These are phyloP conservation scores for Andinoacara biseriatus DNA, from an alignment of 2,113 vertebrate genomes.

Conservation along the genomic window DNA sequence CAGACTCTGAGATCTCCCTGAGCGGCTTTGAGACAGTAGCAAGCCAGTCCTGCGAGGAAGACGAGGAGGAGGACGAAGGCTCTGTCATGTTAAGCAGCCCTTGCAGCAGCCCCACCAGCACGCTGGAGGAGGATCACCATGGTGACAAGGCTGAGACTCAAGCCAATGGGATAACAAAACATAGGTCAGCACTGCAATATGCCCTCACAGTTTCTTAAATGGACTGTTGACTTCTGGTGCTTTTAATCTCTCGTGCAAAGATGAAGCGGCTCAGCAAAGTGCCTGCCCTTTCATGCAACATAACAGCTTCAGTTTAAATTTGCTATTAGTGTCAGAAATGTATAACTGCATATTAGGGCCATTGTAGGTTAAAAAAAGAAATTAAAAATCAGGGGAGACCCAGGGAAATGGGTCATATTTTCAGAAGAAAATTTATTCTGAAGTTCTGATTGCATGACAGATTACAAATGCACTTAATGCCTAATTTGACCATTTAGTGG, in stretches of 20 bases:
- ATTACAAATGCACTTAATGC: neutral
- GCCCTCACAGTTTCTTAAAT: slow-evolving; percentile 21
- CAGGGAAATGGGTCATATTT: neutral
- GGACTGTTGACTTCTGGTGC: neutral
- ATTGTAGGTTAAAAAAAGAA: neutral
- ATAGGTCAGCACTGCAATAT: slow-evolving; percentile 85
- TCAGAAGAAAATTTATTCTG: neutral
- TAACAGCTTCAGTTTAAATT: neutral
- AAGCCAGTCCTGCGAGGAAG: slow-evolving; percentile 82
- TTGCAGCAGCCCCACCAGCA: slow-evolving; percentile 71
- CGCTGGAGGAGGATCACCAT: slow-evolving; percentile 86
- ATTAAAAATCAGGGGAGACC: neutral
- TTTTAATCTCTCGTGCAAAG: slow-evolving; percentile 27
- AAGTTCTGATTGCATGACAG: neutral
- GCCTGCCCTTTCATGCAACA: neutral
- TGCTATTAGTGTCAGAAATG: neutral
- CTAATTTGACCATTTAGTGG: neutral
- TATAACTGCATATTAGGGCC: neutral
- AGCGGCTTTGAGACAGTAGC: slow-evolving; percentile 89
- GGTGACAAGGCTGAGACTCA: slow-evolving; percentile 80
- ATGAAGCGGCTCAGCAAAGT: slow-evolving; percentile 4
- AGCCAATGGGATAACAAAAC: slow-evolving; percentile 88
- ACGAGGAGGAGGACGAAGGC: slow-evolving; percentile 70
- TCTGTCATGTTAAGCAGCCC: slow-evolving; percentile 78
- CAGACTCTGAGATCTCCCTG: slow-evolving; percentile 89